Evolutionary conservation across 1,140 invertebrate genomes (phyloP), one percentile per base, ranked within the genome.

Genomic region (Leucophenga varia): DNA sequence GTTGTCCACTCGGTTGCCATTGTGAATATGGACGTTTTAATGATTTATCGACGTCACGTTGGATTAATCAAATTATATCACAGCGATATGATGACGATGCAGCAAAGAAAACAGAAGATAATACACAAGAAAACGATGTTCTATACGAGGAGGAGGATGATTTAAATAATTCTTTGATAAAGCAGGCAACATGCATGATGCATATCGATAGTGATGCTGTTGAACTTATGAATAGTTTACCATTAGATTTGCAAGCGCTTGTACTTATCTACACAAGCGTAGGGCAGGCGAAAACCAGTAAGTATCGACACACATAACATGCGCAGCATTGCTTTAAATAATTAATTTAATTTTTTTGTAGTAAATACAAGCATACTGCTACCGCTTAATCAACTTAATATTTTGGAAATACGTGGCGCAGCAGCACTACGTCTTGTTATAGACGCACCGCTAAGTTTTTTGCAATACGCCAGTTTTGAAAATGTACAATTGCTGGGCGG

Each of bases 361-460:
- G 57, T 86, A 2, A 77, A 76, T 49, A 75, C 78, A 14, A 76
- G 78, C 47, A 72, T 79, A 40, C 75, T 85, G 21, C 68, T 77
- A 18, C 70, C 73, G 34, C 80, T 86, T 12, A 67, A 76, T 31
- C 75, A 81, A 43, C 67, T 86, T 18, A 74, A 78, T 54, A 81
- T 80, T 4, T 54, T 86, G 19, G 84, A 86, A 56, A 76, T 86
- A 38, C 77, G 84, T 50, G 83, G 84, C n/a, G 71, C 58, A 17
- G 58, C 59, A 43, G 50, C 46, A 6, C 51, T 78, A 18, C 52
- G 64, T 12, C 56, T 78, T 8, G 57, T 76, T 21, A 77, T 80
- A 14, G 78, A 80, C 54, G 63, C 61, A 31, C 57, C 77, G 3
- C 43, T 80, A 13, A 53, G 61, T 18, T 64, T 72, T 28, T 40